These are phyloP conservation scores for Sycophaga agraensis DNA, from an alignment of 1,140 invertebrate genomes.

Conservation along the genomic window DNA sequence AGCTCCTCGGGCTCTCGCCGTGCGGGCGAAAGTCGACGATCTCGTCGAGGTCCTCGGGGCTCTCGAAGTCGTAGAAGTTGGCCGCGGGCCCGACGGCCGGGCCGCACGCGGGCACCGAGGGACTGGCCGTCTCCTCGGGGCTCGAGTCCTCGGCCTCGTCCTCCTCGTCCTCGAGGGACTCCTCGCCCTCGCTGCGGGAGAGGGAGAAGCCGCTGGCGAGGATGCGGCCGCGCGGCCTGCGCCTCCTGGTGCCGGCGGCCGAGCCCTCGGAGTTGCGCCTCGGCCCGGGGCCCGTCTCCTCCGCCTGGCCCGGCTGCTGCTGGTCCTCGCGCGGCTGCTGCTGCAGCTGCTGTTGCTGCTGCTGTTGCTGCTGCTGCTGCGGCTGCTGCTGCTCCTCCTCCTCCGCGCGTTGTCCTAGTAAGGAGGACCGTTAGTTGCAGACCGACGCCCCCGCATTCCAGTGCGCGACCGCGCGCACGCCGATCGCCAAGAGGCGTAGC, in stretches of 20 bases:
- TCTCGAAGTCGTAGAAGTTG: slow-evolving; percentile 49
- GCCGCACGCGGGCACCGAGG: too few species aligned
- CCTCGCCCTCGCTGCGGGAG: slow-evolving; percentile 44
- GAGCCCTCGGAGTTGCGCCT: slow-evolving; percentile 15
- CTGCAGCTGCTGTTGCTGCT: slow-evolving; percentile 51
- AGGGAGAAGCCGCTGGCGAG: slow-evolving; percentile 43
- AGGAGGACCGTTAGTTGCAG: too few species aligned
- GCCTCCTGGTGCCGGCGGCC: background rate
- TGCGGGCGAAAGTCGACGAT: slow-evolving; percentile 54
- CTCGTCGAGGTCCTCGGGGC: slow-evolving; percentile 53
- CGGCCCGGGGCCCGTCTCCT: too few species aligned
- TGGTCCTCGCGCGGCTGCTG: slow-evolving; percentile 45
- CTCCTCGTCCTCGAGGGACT: slow-evolving; percentile 46
- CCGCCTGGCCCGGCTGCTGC: background rate
- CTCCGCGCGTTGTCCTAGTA: too few species aligned
- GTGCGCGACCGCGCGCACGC: too few species aligned
- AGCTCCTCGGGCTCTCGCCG: slow-evolving; percentile 42
- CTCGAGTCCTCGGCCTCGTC: slow-evolving; percentile 43
- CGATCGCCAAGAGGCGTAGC: background rate
- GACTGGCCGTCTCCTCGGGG: slow-evolving; percentile 30
- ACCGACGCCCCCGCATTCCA: background rate
- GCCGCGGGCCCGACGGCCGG: background rate
- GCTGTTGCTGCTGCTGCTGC: too few species aligned
- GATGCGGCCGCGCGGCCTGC: background rate
- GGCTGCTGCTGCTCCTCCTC: too few species aligned